phyloP scores from a whole-genome alignment of 2,113 vertebrate genomes.

The Eurystomus gularis region DNA sequence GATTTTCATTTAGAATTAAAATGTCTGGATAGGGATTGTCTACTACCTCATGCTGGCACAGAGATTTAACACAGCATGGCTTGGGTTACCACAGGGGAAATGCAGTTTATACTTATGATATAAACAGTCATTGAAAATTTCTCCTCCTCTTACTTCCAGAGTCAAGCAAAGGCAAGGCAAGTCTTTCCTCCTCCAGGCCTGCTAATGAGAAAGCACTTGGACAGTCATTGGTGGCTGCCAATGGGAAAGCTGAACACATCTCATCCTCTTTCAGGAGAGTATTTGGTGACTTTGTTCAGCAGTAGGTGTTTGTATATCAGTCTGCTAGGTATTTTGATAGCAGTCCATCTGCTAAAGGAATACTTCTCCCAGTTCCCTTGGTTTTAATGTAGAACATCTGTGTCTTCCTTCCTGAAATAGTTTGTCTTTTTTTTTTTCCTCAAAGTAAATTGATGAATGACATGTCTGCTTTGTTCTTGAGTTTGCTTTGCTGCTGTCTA shows the following conservation, averaged over 20 bases:
- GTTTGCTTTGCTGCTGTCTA: conserved; percentile 6
- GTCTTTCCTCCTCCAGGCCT: background rate
- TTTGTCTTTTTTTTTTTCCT: background rate
- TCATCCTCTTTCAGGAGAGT: background rate
- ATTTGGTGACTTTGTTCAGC: background rate
- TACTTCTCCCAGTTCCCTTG: background rate
- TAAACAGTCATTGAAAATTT: background rate
- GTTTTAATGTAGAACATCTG: conserved; percentile 45
- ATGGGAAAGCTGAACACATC: background rate
- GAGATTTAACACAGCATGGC: background rate
- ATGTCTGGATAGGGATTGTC: background rate
- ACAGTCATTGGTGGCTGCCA: background rate
- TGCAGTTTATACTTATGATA: background rate
- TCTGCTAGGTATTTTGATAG: background rate
- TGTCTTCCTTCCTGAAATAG: conserved; percentile 7
- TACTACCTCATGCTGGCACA: background rate
- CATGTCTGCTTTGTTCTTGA: background rate
- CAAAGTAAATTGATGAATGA: conserved; percentile 15
- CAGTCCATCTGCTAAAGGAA: background rate
- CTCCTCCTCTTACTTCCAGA: background rate
- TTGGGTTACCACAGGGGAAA: background rate
- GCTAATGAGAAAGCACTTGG: background rate
- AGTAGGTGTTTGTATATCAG: background rate
- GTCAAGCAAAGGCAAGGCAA: background rate
- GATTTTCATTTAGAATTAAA: background rate